phyloP scores from a whole-genome alignment of 2,888 invertebrate species.

The Brenthis ino region DNA sequence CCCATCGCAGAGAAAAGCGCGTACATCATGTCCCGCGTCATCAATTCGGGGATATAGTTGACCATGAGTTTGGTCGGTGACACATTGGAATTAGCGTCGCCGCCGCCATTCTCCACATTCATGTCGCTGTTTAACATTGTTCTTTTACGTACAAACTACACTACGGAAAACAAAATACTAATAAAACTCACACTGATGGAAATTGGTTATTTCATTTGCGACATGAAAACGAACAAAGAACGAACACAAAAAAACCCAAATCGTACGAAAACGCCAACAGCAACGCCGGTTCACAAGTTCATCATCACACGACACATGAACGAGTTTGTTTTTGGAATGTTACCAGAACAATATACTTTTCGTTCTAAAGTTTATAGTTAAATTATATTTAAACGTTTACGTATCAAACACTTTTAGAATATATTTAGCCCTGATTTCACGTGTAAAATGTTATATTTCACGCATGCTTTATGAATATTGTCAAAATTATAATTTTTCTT shows the following conservation, averaged over 20 bases:
- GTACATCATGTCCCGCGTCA: constrained; percentile 82
- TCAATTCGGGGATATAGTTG: constrained; percentile 80
- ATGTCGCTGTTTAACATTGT: constrained; percentile 77
- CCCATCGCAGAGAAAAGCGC: constrained; percentile 80
- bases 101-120: constrained; percentile 79
- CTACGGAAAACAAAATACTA: constrained; percentile 74
- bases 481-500: constrained; percentile 33
- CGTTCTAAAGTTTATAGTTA: constrained; percentile 13
- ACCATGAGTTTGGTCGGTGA: constrained; percentile 83
- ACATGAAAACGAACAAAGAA: constrained; percentile 74
- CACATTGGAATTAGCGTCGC: constrained; percentile 80
- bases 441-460: constrained; percentile 14
- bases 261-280: constrained; percentile 74
- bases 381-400: constrained; percentile 15
- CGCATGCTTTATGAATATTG: constrained; percentile 28
- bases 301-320: constrained; percentile 58
- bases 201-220: constrained; percentile 75
- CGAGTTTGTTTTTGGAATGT: constrained; percentile 71
- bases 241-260: constrained; percentile 73
- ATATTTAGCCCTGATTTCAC: not conserved
- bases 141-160: constrained; percentile 71
- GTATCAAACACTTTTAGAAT: not conserved
- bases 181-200: constrained; percentile 66
- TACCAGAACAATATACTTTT: constrained; percentile 57
- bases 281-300: constrained; percentile 81